Conservation (phyloP, 2,113 vertebrate genomes). For the Caranx ignobilis region DNA sequence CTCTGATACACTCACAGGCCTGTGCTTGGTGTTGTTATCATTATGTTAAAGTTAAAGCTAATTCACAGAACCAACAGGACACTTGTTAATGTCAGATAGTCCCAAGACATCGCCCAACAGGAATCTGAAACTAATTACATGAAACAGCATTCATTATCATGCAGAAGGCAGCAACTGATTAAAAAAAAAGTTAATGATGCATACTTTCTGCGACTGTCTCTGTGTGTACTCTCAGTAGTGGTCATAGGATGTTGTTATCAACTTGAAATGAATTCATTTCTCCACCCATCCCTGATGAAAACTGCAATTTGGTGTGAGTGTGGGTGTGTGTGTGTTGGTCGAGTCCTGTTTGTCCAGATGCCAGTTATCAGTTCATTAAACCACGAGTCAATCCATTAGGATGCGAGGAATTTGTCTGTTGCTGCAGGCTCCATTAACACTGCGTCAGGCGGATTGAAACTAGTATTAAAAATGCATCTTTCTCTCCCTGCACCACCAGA, state of each 20-base stretch:
- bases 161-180: slow-evolving; percentile 54
- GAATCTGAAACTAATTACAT: slow-evolving; percentile 57
- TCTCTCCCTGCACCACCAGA: slow-evolving; percentile 16
- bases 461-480: slow-evolving; percentile 69
- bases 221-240: slow-evolving; percentile 8
- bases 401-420: slow-evolving; percentile 59
- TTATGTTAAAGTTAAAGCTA: slow-evolving; percentile 40
- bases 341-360: slow-evolving; percentile 71
- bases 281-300: slow-evolving; percentile 62
- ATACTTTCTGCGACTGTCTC: not conserved
- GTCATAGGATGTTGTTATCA: slow-evolving; percentile 67
- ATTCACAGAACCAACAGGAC: slow-evolving; percentile 46
- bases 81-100: slow-evolving; percentile 57
- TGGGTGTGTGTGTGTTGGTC: slow-evolving; percentile 43
- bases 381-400: slow-evolving; percentile 62
- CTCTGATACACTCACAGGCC: slow-evolving; percentile 10
- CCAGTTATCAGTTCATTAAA: slow-evolving; percentile 76
- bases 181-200: slow-evolving; percentile 40
- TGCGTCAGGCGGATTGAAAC: slow-evolving; percentile 59
- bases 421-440: slow-evolving; percentile 69
- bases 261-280: slow-evolving; percentile 74
- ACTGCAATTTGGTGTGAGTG: slow-evolving; percentile 66
- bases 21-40: slow-evolving; percentile 14
- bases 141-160: slow-evolving; percentile 54
- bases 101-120: slow-evolving; percentile 24